Base-by-base conservation (phyloP, 2,797 vertebrate genomes). In the Darevskia nairensis region DNA sequence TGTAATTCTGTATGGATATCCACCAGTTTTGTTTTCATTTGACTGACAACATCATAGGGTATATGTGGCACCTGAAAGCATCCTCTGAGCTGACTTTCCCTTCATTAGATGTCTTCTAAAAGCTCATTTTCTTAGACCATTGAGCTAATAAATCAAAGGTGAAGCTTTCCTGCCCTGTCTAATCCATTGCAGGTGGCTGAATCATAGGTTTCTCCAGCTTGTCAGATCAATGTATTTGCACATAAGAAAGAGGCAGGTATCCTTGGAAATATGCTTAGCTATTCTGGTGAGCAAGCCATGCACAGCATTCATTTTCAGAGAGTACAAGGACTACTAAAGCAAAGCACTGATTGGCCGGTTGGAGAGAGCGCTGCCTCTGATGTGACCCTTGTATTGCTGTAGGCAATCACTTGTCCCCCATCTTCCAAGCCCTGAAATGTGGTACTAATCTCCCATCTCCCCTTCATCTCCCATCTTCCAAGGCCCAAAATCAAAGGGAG, bases 261-360 rank as follows among this genome's bases (percentile, higher is more conserved):
- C 92, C 89, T 80, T 91, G 85, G 79, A 82, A 94, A 91, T 72
- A 69, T 23, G 27, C 77, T 92, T 89, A 3, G 84, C 88, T 89
- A 89, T 85, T 90, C 71, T 19, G 17, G 25, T 74, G 55, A 90
- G 55, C 25, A 88, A 84, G 77, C 32, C 87, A 87, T 59, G 46
- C 29, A 91, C 3, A 82, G 76, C 29, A 27, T 6, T 90, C 1
- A 4, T 92, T 93, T 94, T 89, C 79, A 84, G 41, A 74, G 82
- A 83, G 13, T 77, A 68, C 81, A 2, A 19, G 21, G 50, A 91
- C 68, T 39, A 35, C 68, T 39, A 41, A 39, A 91, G 71, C 59
- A 91, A 81, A 87, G 21, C 78, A 90, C 32, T 86, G 86, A 81
- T 35, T 0, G 0, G 8, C 55, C 90, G 46, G 64, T 88, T 80